Base-by-base conservation (phyloP, 2,797 vertebrate species). In the Bovichtus diacanthus region DNA sequence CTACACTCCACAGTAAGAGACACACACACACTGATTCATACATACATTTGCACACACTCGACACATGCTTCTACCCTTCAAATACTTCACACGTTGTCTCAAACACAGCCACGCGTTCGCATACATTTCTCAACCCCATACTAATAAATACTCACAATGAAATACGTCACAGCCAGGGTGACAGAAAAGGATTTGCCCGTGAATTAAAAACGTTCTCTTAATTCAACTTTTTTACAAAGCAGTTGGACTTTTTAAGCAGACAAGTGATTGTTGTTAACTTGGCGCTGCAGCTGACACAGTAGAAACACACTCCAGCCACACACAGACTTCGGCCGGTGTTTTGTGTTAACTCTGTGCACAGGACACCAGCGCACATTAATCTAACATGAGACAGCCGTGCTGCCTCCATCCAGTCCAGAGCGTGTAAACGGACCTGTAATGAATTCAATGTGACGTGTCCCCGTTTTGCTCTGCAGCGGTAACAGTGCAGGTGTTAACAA, bases 371-470 rank as follows among this genome's bases (percentile, higher is more conserved):
- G 2, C 27, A 27, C 21, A 38, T 60, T 55, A 53, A 76, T 78
- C 59, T 51, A 60, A 63, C 4, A 6, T n/a, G 10, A 61, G 31
- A 47, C 73, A 18, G 50, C 8, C 15, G 13, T 3, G 6, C 46
- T 2, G 73, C 51, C 25, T 65, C 29, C 36, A 23, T 44, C 38
- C 29, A 46, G 39, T 59, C 55, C 43, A 58, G 34, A 67, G 41
- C 79, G 21, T 11, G 49, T 71, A 47, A 89, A 71, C n/a, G 49
- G 3, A n/a, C 15, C 39, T 29, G 19, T 75, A 61, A 76, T 70
- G 41, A 64, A 80, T 56, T 60, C 19, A 70, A 85, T 81, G 64
- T 12, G 43, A 59, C 13, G 61, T 38, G 70, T 73, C 2, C 51
- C 34, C 29, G 41, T 44, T 47, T 60, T 56, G 67, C 51, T 72